Evolutionary conservation across 1,140 invertebrate genomes (phyloP).

Genomic region (Atta texana): DNA sequence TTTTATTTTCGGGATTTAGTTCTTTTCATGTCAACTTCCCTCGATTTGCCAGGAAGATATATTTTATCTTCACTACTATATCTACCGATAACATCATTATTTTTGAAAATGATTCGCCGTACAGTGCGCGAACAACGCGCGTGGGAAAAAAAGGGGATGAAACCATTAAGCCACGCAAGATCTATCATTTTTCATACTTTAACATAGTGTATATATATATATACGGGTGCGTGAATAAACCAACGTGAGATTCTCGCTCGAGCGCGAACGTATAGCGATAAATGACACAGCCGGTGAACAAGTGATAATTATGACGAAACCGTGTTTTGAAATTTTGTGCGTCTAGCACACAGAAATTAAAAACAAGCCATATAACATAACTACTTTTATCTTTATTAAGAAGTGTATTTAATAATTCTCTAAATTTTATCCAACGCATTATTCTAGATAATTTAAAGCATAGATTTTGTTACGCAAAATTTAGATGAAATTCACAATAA

Average conservation of each 20-base stretch:
- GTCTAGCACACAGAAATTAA: background rate
- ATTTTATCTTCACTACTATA: constrained; percentile 9
- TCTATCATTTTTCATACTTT: constrained; percentile 61
- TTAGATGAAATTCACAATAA: background rate
- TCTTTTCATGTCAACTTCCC: background rate
- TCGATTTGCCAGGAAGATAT: constrained; percentile 22
- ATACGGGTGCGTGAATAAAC: constrained; percentile 33
- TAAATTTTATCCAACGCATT: background rate
- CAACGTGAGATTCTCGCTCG: constrained; percentile 31
- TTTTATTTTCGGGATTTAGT: constrained; percentile 24
- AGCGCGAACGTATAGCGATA: constrained; percentile 13
- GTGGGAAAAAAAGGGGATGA: constrained; percentile 41
- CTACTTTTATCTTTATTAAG: constrained; percentile 9
- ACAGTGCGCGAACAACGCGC: constrained; percentile 16
- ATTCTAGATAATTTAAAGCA: background rate
- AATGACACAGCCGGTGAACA: background rate
- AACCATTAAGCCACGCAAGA: constrained; percentile 41
- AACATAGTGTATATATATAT: constrained; percentile 41
- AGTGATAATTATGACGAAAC: constrained; percentile 40
- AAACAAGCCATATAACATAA: background rate
- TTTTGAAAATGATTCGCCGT: constrained; percentile 23
- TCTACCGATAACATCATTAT: constrained; percentile 28
- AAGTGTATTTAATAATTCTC: background rate
- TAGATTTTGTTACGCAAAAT: background rate
- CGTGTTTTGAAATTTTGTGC: constrained; percentile 26